Evolutionary conservation across 2,888 invertebrate genomes (phyloP), one percentile per base, ranked within the genome.

Genomic region (Entomobrya proxima): DNA sequence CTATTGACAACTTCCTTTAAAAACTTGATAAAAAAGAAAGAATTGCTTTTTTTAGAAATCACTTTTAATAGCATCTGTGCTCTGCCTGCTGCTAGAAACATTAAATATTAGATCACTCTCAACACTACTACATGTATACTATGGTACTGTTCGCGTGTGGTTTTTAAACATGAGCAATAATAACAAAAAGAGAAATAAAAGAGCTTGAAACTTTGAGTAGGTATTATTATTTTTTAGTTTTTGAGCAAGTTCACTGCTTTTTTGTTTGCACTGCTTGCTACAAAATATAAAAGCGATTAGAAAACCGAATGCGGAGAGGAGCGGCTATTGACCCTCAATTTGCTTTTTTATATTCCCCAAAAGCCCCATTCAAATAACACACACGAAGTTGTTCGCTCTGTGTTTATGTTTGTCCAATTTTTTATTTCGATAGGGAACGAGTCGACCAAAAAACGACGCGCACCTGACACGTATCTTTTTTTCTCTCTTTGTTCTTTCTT

Each of bases 271-370:
- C 40, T 76, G 64, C n/a, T n/a, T n/a, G n/a, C n/a, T n/a, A n/a
- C n/a, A n/a, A 35, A 83, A 83, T 83, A 83, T 67, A 83, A 83
- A 64, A 83, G 83, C 78, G 82, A 83, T 83, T 75, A 83, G 40
- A 58, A 47, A 37, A 69, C 74, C 35, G 61, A 64, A 35, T 35
- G 61, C 18, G 7, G 27, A 32, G 61, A 61, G 77, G 44, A 64
- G 24, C 47, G 79, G 85, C 85, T 85, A 79, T 85, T 85, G 85
- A 85, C 85, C 85, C 79, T 85, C 75, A 72, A 27, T 74, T 85
- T 76, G 44, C 69, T 72, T 76, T 32, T 37, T 67, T 35, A 11
- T 27, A 24, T 15, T 75, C 78, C 76, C 11, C 35, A 44, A 2
- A 32, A 37, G 27, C 44, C 47, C 9, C n/a, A 7, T 44, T 27